Percentiles rank a stretch among this genome's conserved stretches.
Evolutionary conservation across 2,797 vertebrate genomes (phyloP).

Genomic region (Staurois parvus): DNA sequence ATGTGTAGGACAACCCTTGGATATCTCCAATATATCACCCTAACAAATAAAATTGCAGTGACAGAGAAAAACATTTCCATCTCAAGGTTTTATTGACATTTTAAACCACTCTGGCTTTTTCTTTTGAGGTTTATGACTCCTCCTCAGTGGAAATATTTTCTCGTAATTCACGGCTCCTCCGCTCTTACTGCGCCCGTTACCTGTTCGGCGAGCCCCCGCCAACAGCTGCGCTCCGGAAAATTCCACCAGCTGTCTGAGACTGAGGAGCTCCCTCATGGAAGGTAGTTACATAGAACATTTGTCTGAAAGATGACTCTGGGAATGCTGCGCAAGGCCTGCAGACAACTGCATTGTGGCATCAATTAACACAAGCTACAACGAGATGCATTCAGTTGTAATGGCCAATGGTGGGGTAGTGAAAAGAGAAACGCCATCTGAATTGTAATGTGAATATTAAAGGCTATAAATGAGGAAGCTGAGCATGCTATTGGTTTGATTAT

Average conservation of each 20-base stretch:
- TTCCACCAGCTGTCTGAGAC: constrained; percentile 57
- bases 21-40: constrained; percentile 57
- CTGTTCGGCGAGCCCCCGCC: constrained; percentile 37
- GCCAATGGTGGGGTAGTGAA: neutral
- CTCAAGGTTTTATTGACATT: constrained; percentile 62
- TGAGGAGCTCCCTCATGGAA: constrained; percentile 40
- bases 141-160: constrained; percentile 59
- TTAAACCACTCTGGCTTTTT: constrained; percentile 61
- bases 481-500: neutral
- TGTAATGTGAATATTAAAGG: constrained; percentile 11
- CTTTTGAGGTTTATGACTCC: constrained; percentile 59
- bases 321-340: constrained; percentile 31
- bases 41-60: constrained; percentile 59
- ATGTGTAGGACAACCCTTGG: constrained; percentile 21
- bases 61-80: constrained; percentile 63
- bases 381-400: neutral
- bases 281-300: constrained; percentile 54
- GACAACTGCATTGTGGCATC: constrained; percentile 35
- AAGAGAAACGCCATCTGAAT: constrained; percentile 16
- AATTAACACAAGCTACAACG: constrained; percentile 43
- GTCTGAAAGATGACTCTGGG: constrained; percentile 54
- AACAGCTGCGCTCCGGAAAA: constrained; percentile 45
- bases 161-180: constrained; percentile 54
- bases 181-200: constrained; percentile 48
- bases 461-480: neutral